A percentile compares a stretch with the other conserved stretches of the same genome.
Evolutionary conservation across 64 coral and sea anemone genomes (phyloP).

Genomic region (Stichodactyla mertensii): DNA sequence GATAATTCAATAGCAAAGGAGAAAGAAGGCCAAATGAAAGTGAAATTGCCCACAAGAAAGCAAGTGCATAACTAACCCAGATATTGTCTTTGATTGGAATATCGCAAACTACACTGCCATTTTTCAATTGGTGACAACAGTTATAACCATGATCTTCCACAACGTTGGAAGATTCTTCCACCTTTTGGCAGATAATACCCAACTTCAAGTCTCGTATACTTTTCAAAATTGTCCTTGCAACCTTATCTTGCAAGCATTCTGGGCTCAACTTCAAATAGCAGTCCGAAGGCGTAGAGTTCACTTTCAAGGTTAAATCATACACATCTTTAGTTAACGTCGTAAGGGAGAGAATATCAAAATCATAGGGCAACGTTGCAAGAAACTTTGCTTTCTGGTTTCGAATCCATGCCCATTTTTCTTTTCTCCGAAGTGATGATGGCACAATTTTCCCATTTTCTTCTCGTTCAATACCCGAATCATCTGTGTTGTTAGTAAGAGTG

Average conservation of each 20-base stretch:
- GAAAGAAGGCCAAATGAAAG: constrained; percentile 67
- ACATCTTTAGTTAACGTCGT: constrained; percentile 73
- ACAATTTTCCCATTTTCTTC: not conserved
- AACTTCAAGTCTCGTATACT: not conserved
- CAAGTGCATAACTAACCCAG: constrained; percentile 69
- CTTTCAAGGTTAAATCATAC: constrained; percentile 26
- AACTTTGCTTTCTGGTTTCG: constrained; percentile 68
- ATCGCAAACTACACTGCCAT: constrained; percentile 52
- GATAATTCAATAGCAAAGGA: constrained; percentile 83
- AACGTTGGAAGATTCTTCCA: not conserved
- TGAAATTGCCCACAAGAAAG: constrained; percentile 51
- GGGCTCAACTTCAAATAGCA: constrained; percentile 51
- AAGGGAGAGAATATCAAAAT: constrained; percentile 96
- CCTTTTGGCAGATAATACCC: constrained; percentile 55
- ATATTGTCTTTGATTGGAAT: constrained; percentile 39
- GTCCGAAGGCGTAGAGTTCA: constrained; percentile 34
- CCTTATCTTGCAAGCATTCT: constrained; percentile 13
- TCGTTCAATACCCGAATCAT: not conserved
- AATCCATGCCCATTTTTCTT: constrained; percentile 80
- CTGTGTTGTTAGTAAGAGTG: constrained; percentile 44
- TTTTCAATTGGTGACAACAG: constrained; percentile 40
- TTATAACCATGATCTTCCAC: constrained; percentile 26
- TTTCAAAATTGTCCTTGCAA: constrained; percentile 24
- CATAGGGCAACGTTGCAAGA: constrained; percentile 77
- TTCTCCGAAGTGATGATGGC: constrained; percentile 10